Evolutionary conservation across 2,888 invertebrate species (phyloP).

Genomic region (Torymus auratus): DNA sequence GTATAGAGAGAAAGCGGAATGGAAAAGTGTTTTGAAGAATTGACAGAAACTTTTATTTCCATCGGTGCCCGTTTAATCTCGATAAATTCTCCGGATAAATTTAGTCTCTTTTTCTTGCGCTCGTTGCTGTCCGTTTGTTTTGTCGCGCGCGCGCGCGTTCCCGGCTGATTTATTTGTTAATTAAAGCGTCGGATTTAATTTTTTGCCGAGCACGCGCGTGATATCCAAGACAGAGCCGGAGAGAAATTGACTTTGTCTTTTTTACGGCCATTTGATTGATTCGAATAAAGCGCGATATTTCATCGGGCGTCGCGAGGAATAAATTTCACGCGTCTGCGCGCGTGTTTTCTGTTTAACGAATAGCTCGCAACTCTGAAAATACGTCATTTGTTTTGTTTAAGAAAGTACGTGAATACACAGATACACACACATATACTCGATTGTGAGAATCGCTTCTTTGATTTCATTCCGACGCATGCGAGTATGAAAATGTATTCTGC

Average conservation of each 20-base stretch:
- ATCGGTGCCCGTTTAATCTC: slow-evolving; percentile 44
- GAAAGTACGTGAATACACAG: too few relatives aligned
- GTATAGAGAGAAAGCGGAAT: slow-evolving; percentile 39
- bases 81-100: slow-evolving; percentile 46
- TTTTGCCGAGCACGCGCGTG: too few relatives aligned
- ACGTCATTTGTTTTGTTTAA: too few relatives aligned
- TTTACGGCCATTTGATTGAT: not conserved
- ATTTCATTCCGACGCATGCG: not conserved
- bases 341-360: too few relatives aligned
- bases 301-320: too few relatives aligned
- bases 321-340: too few relatives aligned
- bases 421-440: too few relatives aligned
- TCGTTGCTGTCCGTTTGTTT: not conserved
- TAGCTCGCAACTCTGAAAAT: too few relatives aligned
- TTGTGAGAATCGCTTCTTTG: not conserved
- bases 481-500: slow-evolving; percentile 4
- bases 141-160: not conserved
- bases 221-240: too few relatives aligned
- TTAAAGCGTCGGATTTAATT: slow-evolving; percentile 23
- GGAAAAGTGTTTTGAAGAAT: slow-evolving; percentile 49
- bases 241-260: slow-evolving; percentile 2
- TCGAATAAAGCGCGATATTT: too few relatives aligned
- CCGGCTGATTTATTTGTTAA: slow-evolving; percentile 46
- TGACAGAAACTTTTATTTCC: slow-evolving; percentile 49
- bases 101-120: not conserved